These are phyloP conservation scores for Galendromus occidentalis DNA, from an alignment of 1,140 invertebrate genomes.

Conservation along the genomic window DNA sequence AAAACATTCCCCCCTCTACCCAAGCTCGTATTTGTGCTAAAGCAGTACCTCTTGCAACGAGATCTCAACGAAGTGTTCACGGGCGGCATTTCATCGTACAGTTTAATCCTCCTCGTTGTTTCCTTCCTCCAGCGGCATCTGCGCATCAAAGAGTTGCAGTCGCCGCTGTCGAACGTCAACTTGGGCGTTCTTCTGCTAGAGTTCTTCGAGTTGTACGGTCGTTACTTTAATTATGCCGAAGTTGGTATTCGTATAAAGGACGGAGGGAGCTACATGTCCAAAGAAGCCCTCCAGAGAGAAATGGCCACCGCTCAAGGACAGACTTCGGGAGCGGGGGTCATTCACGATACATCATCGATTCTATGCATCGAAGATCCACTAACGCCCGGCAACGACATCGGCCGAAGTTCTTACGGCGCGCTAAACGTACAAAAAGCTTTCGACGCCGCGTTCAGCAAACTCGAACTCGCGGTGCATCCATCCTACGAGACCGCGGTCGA, in stretches of 20 bases:
- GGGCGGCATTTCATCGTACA: constrained; percentile 94
- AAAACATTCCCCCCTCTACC: constrained; percentile 55
- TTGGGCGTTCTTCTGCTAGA: constrained; percentile 83
- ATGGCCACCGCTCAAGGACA: constrained; percentile 76
- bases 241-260: constrained; percentile 84
- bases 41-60: constrained; percentile 88
- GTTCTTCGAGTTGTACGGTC: constrained; percentile 91
- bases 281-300: constrained; percentile 73
- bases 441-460: constrained; percentile 72
- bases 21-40: constrained; percentile 85
- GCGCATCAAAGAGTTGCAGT: constrained; percentile 35
- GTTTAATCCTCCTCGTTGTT: constrained; percentile 91
- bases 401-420: constrained; percentile 80
- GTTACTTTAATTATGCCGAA: constrained; percentile 87
- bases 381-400: constrained; percentile 71
- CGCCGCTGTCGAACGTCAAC: constrained; percentile 41
- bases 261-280: constrained; percentile 78
- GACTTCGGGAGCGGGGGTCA: no score
- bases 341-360: constrained; percentile 39
- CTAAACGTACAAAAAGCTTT: constrained; percentile 79
- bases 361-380: constrained; percentile 96
- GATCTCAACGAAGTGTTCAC: constrained; percentile 98
- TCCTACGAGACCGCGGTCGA: constrained; percentile 1
- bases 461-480: constrained; percentile 49
- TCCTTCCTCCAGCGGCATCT: constrained; percentile 75